phyloP scores from a whole-genome alignment of 2,113 vertebrate genomes.

The Anolis sagrei region DNA sequence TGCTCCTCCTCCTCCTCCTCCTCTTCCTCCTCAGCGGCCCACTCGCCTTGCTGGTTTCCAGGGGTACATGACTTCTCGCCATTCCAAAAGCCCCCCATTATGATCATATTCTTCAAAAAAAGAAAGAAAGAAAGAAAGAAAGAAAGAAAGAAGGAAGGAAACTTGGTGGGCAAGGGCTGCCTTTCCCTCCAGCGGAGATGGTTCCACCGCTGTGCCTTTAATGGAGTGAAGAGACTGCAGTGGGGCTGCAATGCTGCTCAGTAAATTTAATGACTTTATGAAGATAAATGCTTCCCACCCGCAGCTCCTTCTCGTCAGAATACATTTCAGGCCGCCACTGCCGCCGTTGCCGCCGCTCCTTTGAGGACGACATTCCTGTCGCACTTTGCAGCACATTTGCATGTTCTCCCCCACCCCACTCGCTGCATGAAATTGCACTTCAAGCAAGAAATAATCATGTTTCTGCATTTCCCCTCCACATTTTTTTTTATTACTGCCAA shows the following conservation, averaged over 20 bases:
- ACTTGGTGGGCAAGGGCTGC: conserved; percentile 34
- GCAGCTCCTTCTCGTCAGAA: conserved; percentile 85
- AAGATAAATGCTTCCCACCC: conserved; percentile 88
- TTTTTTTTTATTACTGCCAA: conserved; percentile 86
- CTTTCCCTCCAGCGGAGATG: conserved; percentile 68
- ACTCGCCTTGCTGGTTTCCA: neutral
- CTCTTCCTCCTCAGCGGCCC: too few species aligned
- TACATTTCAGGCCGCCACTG: conserved; percentile 84
- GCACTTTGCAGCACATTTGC: conserved; percentile 83
- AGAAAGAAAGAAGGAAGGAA: neutral
- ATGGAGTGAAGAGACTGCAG: conserved; percentile 84
- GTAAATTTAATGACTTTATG: conserved; percentile 88
- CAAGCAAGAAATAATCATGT: conserved; percentile 86
- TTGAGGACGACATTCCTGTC: conserved; percentile 84
- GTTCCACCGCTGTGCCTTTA: conserved; percentile 79
- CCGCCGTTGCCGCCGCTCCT: conserved; percentile 82
- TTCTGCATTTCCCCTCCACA: conserved; percentile 82
- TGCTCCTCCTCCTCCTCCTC: too few species aligned
- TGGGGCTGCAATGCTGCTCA: conserved; percentile 80
- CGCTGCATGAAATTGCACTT: conserved; percentile 82
- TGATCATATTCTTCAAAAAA: conserved; percentile 67
- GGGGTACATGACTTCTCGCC: conserved; percentile 28
- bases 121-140: neutral
- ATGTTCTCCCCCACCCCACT: conserved; percentile 80
- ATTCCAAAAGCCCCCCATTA: conserved; percentile 49